Evolutionary conservation across 2,888 invertebrate genomes (phyloP), one percentile per base, ranked within the genome.

Genomic region (Drosophila atroscutellata): DNA sequence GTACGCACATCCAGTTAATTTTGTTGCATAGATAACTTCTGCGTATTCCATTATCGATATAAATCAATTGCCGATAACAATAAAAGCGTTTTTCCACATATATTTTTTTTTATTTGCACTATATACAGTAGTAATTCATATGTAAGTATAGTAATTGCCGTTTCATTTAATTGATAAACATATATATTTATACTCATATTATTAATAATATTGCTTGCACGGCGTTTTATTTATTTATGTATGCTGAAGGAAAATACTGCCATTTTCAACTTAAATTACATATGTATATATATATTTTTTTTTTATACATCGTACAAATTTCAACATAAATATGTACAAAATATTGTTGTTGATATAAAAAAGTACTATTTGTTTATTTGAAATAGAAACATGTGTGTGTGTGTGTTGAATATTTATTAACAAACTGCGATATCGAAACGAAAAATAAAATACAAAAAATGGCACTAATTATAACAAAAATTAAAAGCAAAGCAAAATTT

Each of bases 141-240:
- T 77, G 52, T 42, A 58, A 26, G 60, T 64, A 64, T 77, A 72
- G 64, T 77, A 66, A 64, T 76, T 83, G 84, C 77, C 77, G 80
- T 83, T 55, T 60, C 67, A 51, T 50, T 62, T 37, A 34, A 56
- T 72, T 63, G 42, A 63, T 67, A 63, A 73, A 81, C 54, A 66
- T 61, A 63, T 78, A 71, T 61, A 61, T 68, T 77, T 66, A 66
- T 66, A 54, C 50, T 56, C 75, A 68, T 78, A 61, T 67, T 55
- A 65, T 67, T 55, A 65, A 79, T 76, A 80, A 74, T 84, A 84
- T 90, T 84, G 84, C 84, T 84, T 86, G 30, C 62, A 70, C 72
- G 72, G 73, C 86, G 60, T 59, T 49, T 49, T 66, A 52, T 66
- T 45, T 24, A 45, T 45, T 8, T 45, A 24, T 45, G 24, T 24